These are phyloP conservation scores for Cololabis saira DNA, from an alignment of 2,113 vertebrate species.

Conservation along the genomic window DNA sequence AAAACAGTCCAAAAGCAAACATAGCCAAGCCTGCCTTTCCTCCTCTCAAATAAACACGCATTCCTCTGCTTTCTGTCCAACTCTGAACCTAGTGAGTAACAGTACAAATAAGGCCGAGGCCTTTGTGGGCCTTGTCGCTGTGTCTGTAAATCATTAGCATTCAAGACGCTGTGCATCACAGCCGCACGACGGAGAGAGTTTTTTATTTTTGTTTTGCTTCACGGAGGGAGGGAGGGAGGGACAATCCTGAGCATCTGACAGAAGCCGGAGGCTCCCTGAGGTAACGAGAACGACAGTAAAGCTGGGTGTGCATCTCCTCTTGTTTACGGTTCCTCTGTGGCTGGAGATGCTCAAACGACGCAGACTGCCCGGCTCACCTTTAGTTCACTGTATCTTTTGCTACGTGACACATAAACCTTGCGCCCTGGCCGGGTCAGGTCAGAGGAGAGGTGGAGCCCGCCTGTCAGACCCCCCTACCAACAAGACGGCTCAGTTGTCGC, in stretches of 20 bases:
- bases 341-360: constrained; percentile 29
- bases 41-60: constrained; percentile 72
- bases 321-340: constrained; percentile 42
- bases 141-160: constrained; percentile 64
- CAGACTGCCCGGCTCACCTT: constrained; percentile 62
- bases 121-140: constrained; percentile 41
- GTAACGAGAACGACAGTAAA: constrained; percentile 33
- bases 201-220: constrained; percentile 2
- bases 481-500: constrained; percentile 42
- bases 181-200: constrained; percentile 33
- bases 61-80: constrained; percentile 44
- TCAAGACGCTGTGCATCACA: constrained; percentile 7
- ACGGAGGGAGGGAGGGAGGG: constrained; percentile 21
- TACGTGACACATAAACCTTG: constrained; percentile 23
- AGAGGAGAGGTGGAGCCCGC: constrained; percentile 33
- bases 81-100: constrained; percentile 38
- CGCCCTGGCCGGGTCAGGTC: constrained; percentile 54
- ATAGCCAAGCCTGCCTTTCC: constrained; percentile 43
- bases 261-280: constrained; percentile 13
- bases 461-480: constrained; percentile 34
- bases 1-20: constrained; percentile 73
- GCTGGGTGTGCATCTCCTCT: constrained; percentile 48
- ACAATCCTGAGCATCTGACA: constrained; percentile 70
- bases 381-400: constrained; percentile 27
- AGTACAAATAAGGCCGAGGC: constrained; percentile 41